Conservation (phyloP, 2,888 invertebrate genomes). For the Xestia ashworthii region DNA sequence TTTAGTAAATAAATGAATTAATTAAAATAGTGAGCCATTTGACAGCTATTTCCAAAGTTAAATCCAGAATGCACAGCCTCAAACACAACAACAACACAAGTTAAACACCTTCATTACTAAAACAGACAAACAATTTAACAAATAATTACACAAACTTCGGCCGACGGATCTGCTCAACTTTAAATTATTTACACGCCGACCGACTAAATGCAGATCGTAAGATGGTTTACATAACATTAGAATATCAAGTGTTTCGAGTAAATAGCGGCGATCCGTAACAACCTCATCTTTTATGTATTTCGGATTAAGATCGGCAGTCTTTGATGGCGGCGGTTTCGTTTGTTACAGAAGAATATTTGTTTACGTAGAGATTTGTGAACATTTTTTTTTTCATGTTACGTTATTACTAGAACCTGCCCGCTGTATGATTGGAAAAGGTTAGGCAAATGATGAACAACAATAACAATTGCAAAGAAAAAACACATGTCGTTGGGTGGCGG, state of each 20-base stretch:
- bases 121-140: background rate
- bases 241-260: slow-evolving; percentile 44
- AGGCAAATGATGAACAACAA: background rate
- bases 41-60: background rate
- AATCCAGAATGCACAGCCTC: background rate
- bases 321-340: slow-evolving; percentile 10
- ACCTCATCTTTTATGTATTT: slow-evolving; percentile 55
- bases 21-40: background rate
- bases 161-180: background rate
- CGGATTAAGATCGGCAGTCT: background rate
- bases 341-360: background rate
- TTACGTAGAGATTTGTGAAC: background rate
- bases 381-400: background rate
- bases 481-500: background rate
- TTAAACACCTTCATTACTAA: background rate
- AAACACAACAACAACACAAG: background rate
- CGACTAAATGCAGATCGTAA: slow-evolving; percentile 19
- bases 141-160: background rate
- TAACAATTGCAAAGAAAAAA: background rate
- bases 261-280: slow-evolving; percentile 31
- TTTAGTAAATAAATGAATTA: background rate
- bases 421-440: no score
- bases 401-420: no score
- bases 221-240: slow-evolving; percentile 39
- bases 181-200: background rate